Conservation (phyloP, 2,888 invertebrate genomes). For the Metellina segmentata region DNA sequence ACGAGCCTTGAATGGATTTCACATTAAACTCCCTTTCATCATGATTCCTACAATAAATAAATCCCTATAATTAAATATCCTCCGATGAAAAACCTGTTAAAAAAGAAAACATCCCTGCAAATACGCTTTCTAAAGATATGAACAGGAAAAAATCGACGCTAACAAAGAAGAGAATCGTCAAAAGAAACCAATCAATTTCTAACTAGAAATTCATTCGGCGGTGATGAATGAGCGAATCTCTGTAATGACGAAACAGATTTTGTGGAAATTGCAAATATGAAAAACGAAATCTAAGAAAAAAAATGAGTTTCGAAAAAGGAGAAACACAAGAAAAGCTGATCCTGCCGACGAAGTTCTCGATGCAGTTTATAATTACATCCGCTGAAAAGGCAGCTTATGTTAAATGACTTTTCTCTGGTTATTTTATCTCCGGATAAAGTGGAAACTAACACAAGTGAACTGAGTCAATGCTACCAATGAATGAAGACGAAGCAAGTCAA, state of each 20-base stretch:
- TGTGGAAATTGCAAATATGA: neutral
- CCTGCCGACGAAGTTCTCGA: neutral
- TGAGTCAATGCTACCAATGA: neutral
- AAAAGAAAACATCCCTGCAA: neutral
- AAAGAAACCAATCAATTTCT: neutral
- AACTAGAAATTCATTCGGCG: neutral
- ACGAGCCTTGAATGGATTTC: neutral
- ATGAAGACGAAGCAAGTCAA: neutral
- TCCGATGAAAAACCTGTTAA: neutral
- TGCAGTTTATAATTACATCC: constrained; percentile 1
- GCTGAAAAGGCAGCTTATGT: neutral
- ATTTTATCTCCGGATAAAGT: neutral
- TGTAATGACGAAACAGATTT: neutral
- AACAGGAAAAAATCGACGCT: neutral
- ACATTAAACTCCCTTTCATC: neutral
- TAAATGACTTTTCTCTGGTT: neutral
- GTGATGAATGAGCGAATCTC: neutral
- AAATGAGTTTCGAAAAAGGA: neutral
- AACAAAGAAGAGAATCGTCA: neutral
- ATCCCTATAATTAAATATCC: neutral
- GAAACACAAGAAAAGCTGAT: neutral
- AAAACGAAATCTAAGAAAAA: neutral
- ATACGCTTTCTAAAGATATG: neutral
- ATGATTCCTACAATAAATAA: neutral
- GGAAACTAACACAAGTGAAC: neutral